These are phyloP conservation scores for Diadromus collaris DNA, from an alignment of 2,888 invertebrate species.

Conservation along the genomic window DNA sequence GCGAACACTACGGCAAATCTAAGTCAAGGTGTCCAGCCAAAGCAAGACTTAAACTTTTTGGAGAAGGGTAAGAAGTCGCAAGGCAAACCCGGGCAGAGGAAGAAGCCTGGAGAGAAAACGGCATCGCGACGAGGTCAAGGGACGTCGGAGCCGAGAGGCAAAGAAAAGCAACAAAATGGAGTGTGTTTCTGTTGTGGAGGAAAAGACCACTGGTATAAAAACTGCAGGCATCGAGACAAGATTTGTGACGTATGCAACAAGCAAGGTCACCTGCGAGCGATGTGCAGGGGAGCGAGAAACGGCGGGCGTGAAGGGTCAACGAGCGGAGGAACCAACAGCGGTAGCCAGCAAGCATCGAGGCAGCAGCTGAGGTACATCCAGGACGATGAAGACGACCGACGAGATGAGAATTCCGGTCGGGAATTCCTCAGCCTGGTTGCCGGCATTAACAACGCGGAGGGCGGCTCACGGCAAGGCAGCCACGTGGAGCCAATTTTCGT, in stretches of 20 bases:
- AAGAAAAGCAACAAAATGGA: background rate
- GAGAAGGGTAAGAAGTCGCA: background rate
- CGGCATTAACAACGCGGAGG: background rate
- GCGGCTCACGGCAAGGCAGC: background rate
- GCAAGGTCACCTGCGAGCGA: slow-evolving; percentile 19
- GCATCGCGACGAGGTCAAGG: background rate
- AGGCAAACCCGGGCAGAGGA: background rate
- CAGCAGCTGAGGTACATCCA: background rate
- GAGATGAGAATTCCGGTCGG: background rate
- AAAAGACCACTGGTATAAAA: slow-evolving; percentile 3
- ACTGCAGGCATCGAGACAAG: slow-evolving; percentile 20
- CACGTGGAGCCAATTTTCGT: background rate
- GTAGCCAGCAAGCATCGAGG: background rate
- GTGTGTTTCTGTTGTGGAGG: slow-evolving; percentile 38
- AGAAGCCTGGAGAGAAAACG: background rate
- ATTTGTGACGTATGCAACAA: slow-evolving; percentile 27
- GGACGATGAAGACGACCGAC: background rate
- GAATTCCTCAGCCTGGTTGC: background rate
- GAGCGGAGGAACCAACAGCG: background rate
- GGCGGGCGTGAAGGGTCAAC: background rate
- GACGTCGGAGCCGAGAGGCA: background rate
- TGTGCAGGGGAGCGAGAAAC: background rate
- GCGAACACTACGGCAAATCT: background rate
- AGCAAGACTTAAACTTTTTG: background rate
- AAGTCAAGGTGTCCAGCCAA: background rate